phyloP scores from a whole-genome alignment of 1,140 invertebrate species.

The Penaeus chinensis region DNA sequence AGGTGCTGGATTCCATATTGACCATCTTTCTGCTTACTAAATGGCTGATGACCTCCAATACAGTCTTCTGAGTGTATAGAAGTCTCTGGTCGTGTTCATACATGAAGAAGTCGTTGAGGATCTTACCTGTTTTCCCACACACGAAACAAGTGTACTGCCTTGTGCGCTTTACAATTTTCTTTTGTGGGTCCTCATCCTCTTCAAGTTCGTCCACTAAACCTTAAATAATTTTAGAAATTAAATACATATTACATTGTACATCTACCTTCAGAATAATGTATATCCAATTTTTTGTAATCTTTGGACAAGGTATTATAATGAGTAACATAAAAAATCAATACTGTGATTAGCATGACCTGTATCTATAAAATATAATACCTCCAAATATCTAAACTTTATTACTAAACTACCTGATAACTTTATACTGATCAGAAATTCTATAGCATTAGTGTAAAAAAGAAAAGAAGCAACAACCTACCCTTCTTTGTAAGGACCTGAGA shows the following conservation, averaged over 20 bases:
- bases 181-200: slow-evolving; percentile 50
- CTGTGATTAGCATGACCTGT: not conserved
- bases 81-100: slow-evolving; percentile 62
- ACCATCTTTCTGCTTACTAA: slow-evolving; percentile 57
- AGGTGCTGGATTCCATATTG: slow-evolving; percentile 61
- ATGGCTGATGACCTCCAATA: slow-evolving; percentile 59
- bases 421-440: not conserved
- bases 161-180: slow-evolving; percentile 39
- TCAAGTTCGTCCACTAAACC: slow-evolving; percentile 56
- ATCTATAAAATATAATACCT: not conserved
- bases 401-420: no score
- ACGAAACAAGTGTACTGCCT: slow-evolving; percentile 62
- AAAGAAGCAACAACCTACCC: slow-evolving; percentile 37
- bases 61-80: slow-evolving; percentile 63
- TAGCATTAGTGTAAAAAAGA: not conserved
- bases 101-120: slow-evolving; percentile 62
- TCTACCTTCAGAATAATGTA: not conserved
- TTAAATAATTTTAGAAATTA: slow-evolving; percentile 22
- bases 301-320: no score
- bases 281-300: not conserved
- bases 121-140: slow-evolving; percentile 55
- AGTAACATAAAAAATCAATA: not conserved
- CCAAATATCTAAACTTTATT: not conserved
- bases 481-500: slow-evolving; percentile 50
- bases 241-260: not conserved